Evolutionary conservation across 2,797 vertebrate genomes (phyloP).

Genomic region (Malurus splendens): DNA sequence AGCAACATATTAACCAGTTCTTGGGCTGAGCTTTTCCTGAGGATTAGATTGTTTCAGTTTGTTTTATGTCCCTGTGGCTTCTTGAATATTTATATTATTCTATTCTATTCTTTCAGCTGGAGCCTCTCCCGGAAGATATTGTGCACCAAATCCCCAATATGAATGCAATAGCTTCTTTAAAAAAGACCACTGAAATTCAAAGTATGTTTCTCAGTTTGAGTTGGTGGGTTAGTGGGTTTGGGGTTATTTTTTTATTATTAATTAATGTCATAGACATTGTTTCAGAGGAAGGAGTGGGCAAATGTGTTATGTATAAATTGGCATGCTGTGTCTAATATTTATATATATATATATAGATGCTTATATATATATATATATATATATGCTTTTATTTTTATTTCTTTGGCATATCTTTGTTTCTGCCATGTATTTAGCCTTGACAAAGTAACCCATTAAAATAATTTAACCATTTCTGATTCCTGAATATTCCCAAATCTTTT

Average conservation of each 20-base stretch:
- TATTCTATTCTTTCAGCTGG: slow-evolving; percentile 73
- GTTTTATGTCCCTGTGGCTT: slow-evolving; percentile 53
- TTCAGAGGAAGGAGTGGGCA: not conserved
- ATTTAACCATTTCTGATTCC: slow-evolving; percentile 5
- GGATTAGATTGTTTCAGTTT: slow-evolving; percentile 48
- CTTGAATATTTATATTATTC: slow-evolving; percentile 49
- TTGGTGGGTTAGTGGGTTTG: not conserved
- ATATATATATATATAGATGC: not conserved
- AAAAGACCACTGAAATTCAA: slow-evolving; percentile 78
- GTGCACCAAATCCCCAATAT: slow-evolving; percentile 70
- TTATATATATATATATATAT: not conserved
- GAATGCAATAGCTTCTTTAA: slow-evolving; percentile 73
- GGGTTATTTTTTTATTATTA: not conserved
- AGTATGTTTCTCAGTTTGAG: slow-evolving; percentile 65
- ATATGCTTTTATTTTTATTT: not conserved
- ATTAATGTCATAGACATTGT: not conserved
- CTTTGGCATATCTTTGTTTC: not conserved
- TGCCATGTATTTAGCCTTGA: not conserved
- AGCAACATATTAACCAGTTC: slow-evolving; percentile 55
- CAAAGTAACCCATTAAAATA: not conserved
- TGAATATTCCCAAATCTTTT: not conserved
- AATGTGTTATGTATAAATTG: not conserved
- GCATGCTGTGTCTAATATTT: not conserved
- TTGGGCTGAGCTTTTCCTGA: slow-evolving; percentile 40
- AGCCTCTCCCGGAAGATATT: slow-evolving; percentile 69